Conservation (phyloP, 2,113 vertebrate species). For the Proterorhinus semilunaris region DNA sequence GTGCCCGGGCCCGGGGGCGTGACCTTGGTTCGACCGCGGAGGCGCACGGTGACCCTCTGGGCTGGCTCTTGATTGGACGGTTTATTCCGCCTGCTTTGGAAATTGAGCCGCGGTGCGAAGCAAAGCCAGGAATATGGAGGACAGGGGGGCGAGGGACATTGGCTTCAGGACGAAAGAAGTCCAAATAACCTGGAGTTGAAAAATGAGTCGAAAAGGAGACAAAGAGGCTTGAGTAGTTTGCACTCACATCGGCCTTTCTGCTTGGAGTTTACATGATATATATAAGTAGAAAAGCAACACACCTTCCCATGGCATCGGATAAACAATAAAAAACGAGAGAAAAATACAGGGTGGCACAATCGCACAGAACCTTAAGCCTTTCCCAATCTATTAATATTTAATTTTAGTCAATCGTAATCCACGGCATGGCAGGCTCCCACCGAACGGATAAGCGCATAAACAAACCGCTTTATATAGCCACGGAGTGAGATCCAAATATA, state of each 20-base stretch:
- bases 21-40: neutral
- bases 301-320: too few species aligned
- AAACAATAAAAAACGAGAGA: neutral
- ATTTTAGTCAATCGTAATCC: conserved; percentile 6
- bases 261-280: too few species aligned
- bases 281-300: too few species aligned
- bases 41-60: neutral
- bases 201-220: too few species aligned
- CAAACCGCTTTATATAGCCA: neutral
- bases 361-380: neutral
- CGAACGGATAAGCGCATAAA: neutral
- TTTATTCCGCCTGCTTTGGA: too few species aligned
- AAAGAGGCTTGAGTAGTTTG: too few species aligned
- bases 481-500: neutral
- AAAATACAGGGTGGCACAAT: neutral
- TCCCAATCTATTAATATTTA: conserved; percentile 1
- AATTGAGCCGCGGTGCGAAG: neutral
- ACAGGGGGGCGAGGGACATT: neutral
- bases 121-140: neutral
- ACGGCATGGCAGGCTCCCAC: neutral
- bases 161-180: neutral
- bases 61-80: neutral
- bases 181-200: neutral
- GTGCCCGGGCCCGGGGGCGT: neutral
- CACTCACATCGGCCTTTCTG: too few species aligned